A percentile compares a stretch with the other conserved stretches of the same genome.
Evolutionary conservation across 2,888 invertebrate species (phyloP).

Genomic region (Aspidiotus destructor): DNA sequence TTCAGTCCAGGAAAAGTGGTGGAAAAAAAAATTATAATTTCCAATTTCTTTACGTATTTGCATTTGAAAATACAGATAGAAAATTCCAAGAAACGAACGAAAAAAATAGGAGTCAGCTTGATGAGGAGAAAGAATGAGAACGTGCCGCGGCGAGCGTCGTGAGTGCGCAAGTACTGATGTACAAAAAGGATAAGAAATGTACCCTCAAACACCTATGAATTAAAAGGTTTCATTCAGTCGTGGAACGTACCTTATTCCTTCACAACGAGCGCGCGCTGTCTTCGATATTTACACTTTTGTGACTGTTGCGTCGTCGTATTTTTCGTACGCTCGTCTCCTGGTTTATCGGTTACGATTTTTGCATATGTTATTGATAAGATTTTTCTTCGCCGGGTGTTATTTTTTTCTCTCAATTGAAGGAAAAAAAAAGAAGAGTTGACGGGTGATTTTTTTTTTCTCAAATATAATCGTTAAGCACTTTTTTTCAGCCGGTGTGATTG

Average conservation of each 20-base stretch:
- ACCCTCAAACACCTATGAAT: slow-evolving; percentile 30
- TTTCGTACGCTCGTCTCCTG: background rate
- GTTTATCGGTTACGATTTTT: too few relatives aligned
- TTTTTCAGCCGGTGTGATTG: too few relatives aligned
- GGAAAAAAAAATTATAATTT: background rate
- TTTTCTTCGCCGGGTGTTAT: too few relatives aligned
- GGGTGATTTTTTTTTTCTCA: too few relatives aligned
- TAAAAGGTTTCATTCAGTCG: slow-evolving; percentile 32
- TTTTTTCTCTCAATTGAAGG: too few relatives aligned
- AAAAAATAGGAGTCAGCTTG: background rate
- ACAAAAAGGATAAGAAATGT: slow-evolving; percentile 18
- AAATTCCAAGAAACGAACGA: background rate
- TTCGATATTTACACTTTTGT: slow-evolving; percentile 1
- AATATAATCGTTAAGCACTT: too few relatives aligned
- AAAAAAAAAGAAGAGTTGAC: too few relatives aligned
- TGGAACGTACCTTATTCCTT: slow-evolving; percentile 24
- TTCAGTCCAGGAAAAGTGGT: background rate
- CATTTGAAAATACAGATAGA: too few relatives aligned
- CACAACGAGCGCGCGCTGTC: slow-evolving; percentile 10
- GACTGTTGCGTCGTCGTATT: slow-evolving; percentile 17
- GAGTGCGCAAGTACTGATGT: slow-evolving; percentile 19
- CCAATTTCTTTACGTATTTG: background rate
- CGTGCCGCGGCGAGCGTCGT: background rate
- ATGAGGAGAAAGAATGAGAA: background rate
- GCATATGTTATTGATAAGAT: too few relatives aligned